A percentile compares a stretch with the other conserved stretches of the same genome.
Evolutionary conservation across 2,888 invertebrate genomes (phyloP).

Genomic region (Acleris cristana): DNA sequence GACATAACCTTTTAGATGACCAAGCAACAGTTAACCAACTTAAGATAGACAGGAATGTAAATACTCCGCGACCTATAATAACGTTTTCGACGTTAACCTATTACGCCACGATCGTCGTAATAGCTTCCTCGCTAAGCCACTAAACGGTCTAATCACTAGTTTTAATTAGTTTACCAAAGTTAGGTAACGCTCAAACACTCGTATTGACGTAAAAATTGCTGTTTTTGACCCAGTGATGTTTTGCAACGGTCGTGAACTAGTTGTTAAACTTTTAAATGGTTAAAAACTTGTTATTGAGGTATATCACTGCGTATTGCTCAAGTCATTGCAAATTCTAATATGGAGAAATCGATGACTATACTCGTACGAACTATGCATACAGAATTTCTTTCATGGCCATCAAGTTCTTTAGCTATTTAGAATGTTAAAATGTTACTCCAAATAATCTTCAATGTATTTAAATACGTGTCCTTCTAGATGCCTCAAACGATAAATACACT

Average conservation of each 20-base stretch:
- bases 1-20: not conserved
- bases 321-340: slow-evolving; percentile 2
- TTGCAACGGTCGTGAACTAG: slow-evolving; percentile 28
- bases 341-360: not conserved
- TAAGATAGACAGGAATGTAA: slow-evolving; percentile 5
- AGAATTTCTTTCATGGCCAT: not conserved
- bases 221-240: slow-evolving; percentile 31
- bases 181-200: slow-evolving; percentile 27
- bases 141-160: slow-evolving; percentile 54
- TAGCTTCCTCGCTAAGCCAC: slow-evolving; percentile 37
- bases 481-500: too few relatives aligned
- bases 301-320: slow-evolving; percentile 19
- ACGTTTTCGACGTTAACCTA: slow-evolving; percentile 33
- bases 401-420: not conserved
- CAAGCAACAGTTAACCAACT: not conserved
- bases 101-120: slow-evolving; percentile 32
- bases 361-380: not conserved
- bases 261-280: slow-evolving; percentile 26
- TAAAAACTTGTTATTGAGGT: slow-evolving; percentile 5
- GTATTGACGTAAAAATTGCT: slow-evolving; percentile 31
- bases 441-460: too few relatives aligned
- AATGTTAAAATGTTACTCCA: not conserved
- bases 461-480: too few relatives aligned
- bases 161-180: slow-evolving; percentile 35
- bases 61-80: slow-evolving; percentile 28